phyloP scores from a whole-genome alignment of 2,888 invertebrate genomes.

The Pardosa pseudoannulata region DNA sequence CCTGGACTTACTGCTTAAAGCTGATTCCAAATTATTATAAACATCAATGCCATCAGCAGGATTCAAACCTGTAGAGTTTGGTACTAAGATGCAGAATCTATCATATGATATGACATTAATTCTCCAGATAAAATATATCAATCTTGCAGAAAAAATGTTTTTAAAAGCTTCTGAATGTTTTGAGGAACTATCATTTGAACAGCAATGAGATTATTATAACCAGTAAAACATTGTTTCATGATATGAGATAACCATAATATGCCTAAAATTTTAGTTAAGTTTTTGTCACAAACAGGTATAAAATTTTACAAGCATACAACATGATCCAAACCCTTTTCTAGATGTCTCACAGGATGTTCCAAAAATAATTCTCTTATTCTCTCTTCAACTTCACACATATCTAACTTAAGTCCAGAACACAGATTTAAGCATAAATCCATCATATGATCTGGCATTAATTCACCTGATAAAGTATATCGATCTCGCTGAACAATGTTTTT shows the following conservation, averaged over 20 bases:
- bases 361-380: background rate
- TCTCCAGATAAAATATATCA: no score
- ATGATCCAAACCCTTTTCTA: no score
- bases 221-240: no score
- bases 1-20: background rate
- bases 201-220: background rate
- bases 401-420: background rate
- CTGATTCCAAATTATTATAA: no score
- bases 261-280: no score
- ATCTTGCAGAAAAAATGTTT: background rate
- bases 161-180: background rate
- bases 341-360: no score
- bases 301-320: no score
- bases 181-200: background rate
- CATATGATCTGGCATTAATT: slow-evolving; percentile 16
- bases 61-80: no score
- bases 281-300: no score
- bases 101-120: slow-evolving; percentile 9
- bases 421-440: slow-evolving; percentile 7
- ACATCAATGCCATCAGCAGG: no score
- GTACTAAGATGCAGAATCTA: no score
- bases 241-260: no score
- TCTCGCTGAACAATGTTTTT: background rate
- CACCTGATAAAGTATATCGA: background rate
- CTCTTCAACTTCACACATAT: background rate